A percentile compares a stretch with the other conserved stretches of the same genome.
Conservation (phyloP, 2,113 vertebrate genomes). For the Emydura subglobosa region DNA sequence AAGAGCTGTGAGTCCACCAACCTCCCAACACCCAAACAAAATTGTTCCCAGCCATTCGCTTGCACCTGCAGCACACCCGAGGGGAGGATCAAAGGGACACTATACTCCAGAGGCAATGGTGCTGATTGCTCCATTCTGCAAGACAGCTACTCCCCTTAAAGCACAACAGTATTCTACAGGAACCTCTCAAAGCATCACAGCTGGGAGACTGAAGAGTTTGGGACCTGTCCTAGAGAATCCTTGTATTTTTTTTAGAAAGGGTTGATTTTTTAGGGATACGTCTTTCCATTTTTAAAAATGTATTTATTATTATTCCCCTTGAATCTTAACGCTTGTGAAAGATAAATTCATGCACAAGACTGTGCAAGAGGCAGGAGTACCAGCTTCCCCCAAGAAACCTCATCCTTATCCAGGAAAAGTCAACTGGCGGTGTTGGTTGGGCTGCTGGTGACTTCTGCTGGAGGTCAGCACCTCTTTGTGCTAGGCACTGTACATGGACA, state of each 20-base stretch:
- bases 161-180: not conserved
- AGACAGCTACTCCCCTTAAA: not conserved
- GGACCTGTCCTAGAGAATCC: not conserved
- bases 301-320: not conserved
- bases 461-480: not conserved
- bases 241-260: not conserved
- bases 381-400: not conserved
- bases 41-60: rapidly evolving
- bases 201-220: not conserved
- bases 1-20: not conserved
- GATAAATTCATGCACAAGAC: not conserved
- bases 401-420: not conserved
- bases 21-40: rapidly evolving
- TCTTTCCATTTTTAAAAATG: not conserved
- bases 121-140: not conserved
- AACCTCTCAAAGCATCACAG: not conserved
- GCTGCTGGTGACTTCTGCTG: not conserved
- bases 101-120: not conserved
- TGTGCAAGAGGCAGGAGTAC: not conserved
- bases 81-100: not conserved
- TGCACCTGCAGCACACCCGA: not conserved
- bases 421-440: not conserved
- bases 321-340: not conserved
- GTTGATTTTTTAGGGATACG: not conserved
- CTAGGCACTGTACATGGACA: not conserved